Evolutionary conservation across 2,113 vertebrate genomes (phyloP), one percentile per base, ranked within the genome.

Genomic region (Corythoichthys haematopterus): DNA sequence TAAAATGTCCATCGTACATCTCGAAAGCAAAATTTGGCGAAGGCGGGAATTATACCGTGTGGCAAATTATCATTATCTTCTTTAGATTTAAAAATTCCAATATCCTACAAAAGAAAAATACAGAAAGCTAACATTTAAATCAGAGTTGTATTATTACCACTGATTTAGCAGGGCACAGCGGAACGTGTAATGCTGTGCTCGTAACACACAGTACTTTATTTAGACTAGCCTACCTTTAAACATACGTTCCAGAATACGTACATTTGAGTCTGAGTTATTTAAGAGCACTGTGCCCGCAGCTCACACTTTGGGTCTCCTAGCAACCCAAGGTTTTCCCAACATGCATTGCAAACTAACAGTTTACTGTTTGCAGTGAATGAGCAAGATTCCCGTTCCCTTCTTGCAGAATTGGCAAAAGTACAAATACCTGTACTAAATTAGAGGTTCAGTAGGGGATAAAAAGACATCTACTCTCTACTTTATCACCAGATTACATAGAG

Each of bases 251-350:
- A 57, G 33, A 36, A 57, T 57, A 3, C 20, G 52, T 55, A 28
- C 20, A 10, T 28, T 9, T 53, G 0, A 55, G 28, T 33, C 1
- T 2, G 20, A 15, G 45, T 9, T n/a, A 5, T 14, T 7, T 38
- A 38, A 45, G 38, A 45, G 59, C 1, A 4, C 5, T 7, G n/a
- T 12, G 40, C 38, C n/a, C 20, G 4, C 4, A 55, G 0, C 64
- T n/a, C 11, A 48, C 5, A 37, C 76, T 70, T 71, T 66, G 46
- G 0, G 79, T 86, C 51, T 68, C 86, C 72, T 75, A 83, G 84
- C 84, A 85, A 84, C 82, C 6, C 3, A 43, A 9, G 0, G 6
- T 1, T 53, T 36, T 77, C 80, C 79, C 69, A 0, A 45, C 60
- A 75, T 78, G 79, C 80, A 78, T 33, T 52, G 66, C 69, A 66